Percentiles rank a stretch among this genome's conserved stretches.
phyloP scores from a whole-genome alignment of 2,888 invertebrate genomes.

The Rhamnusium bicolor region DNA sequence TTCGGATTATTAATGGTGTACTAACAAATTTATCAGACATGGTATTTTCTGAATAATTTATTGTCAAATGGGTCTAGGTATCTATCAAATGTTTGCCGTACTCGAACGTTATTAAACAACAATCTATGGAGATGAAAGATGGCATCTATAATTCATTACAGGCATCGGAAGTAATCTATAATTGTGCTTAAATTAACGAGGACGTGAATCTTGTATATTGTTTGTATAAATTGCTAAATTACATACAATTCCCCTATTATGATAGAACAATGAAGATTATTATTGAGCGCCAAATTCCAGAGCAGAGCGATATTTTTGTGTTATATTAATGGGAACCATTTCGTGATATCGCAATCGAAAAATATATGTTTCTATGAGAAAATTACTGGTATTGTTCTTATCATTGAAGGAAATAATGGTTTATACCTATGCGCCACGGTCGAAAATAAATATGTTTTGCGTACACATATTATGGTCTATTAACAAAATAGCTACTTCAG shows the following conservation, averaged over 20 bases:
- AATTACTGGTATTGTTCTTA: background rate
- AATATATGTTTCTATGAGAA: background rate
- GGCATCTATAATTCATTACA: constrained; percentile 26
- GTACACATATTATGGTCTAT: no score
- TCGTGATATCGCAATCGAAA: background rate
- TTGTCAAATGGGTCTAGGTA: background rate
- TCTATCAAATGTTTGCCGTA: background rate
- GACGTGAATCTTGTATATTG: constrained; percentile 13
- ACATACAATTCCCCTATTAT: background rate
- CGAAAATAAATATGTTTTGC: no score
- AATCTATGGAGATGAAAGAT: constrained; percentile 6
- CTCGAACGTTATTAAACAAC: constrained; percentile 1
- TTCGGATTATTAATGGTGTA: background rate
- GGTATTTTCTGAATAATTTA: background rate
- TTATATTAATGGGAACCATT: background rate
- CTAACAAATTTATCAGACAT: background rate
- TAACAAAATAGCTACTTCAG: no score
- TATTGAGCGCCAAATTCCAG: background rate
- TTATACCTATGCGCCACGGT: no score
- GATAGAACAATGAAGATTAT: background rate
- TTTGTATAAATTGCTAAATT: constrained; percentile 11
- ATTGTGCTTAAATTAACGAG: constrained; percentile 21
- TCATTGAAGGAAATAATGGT: background rate
- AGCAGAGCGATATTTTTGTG: background rate
- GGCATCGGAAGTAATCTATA: constrained; percentile 23